Base-by-base conservation (phyloP, 64 coral and sea anemone genomes). In the Stichodactyla mertensii region DNA sequence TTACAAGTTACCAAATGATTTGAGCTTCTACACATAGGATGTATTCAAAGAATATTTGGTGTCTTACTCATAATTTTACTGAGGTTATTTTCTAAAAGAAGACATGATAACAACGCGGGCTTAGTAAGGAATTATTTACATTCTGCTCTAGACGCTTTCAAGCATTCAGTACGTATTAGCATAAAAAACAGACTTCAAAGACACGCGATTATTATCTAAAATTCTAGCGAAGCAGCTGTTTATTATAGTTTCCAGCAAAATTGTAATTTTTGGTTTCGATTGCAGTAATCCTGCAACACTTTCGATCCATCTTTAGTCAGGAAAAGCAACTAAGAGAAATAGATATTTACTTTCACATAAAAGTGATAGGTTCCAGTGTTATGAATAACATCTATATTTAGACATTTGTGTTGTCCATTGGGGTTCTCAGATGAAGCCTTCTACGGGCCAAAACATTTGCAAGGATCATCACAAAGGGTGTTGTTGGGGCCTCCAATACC, bases 371-470 rank as follows among this genome's bases (percentile, higher is more conserved):
- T 74, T 36, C 69, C 26, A 28, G 11, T 74, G 7, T 1, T 5
- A 74, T 74, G 69, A 74, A 74, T 74, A 28, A 74, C 23, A 74
- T 74, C 69, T 74, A 74, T 74, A 27, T 74, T 74, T 74, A 11
- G 69, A 27, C n/a, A n/a, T n/a, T 27, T 22, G 19, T 22, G 5
- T 70, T 70, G 19, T 18, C 26, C n/a, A 8, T 20, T 13, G 18
- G 59, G 5, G 18, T 69, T 69, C 69, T 27, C 24, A 12, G 2
- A 26, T 10, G 36, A 45, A 45, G 36, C 36, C 36, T 45, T 26
- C 69, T 10, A 31, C 26, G 23, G 10, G 69, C 24, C 7, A 28
- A 74, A 74, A 74, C 22, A 74, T 28, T 0, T 74, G 8, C 1
- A 31, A 74, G 10, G 10, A 6, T 36, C 24, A 31, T 74, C 11